These are phyloP conservation scores for Glareola pratincola DNA, from an alignment of 2,113 vertebrate species.

Conservation along the genomic window DNA sequence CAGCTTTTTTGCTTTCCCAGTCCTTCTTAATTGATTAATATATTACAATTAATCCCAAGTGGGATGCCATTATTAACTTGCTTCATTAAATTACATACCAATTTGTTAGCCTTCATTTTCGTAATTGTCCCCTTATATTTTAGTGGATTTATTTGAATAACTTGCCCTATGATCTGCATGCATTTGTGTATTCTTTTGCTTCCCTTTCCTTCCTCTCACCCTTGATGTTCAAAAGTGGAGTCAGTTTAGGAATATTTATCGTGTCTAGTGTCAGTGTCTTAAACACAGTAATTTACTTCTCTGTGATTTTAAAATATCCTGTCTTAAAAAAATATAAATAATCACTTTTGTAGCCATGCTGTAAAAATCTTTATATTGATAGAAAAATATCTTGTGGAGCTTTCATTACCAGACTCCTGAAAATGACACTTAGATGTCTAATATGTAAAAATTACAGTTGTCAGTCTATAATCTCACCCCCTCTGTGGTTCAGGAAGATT, in stretches of 20 bases:
- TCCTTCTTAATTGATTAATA: slow-evolving; percentile 29
- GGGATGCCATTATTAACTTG: slow-evolving; percentile 3
- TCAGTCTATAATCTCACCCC: slow-evolving; percentile 47
- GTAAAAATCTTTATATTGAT: not conserved
- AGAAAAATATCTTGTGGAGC: slow-evolving; percentile 6
- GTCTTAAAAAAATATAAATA: not conserved
- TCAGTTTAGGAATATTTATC: slow-evolving; percentile 30
- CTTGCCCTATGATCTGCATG: not conserved
- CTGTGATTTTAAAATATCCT: slow-evolving; percentile 1
- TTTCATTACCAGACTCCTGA: slow-evolving; percentile 49
- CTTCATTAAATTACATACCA: not conserved
- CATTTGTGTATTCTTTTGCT: not conserved
- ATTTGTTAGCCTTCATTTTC: slow-evolving; percentile 5
- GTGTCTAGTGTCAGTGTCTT: not conserved
- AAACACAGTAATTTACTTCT: slow-evolving; percentile 3
- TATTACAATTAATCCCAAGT: slow-evolving; percentile 5
- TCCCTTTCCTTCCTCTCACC: not conserved
- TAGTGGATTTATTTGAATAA: not conserved
- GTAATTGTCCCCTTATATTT: not conserved
- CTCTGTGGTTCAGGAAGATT: slow-evolving; percentile 53
- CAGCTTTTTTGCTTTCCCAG: not conserved
- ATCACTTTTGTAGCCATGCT: not conserved
- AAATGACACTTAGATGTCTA: slow-evolving; percentile 49
- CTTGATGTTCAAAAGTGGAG: not conserved
- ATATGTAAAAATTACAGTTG: slow-evolving; percentile 57